These are phyloP conservation scores for Nephrotoma flavescens DNA, from an alignment of 2,888 invertebrate genomes.

Conservation along the genomic window DNA sequence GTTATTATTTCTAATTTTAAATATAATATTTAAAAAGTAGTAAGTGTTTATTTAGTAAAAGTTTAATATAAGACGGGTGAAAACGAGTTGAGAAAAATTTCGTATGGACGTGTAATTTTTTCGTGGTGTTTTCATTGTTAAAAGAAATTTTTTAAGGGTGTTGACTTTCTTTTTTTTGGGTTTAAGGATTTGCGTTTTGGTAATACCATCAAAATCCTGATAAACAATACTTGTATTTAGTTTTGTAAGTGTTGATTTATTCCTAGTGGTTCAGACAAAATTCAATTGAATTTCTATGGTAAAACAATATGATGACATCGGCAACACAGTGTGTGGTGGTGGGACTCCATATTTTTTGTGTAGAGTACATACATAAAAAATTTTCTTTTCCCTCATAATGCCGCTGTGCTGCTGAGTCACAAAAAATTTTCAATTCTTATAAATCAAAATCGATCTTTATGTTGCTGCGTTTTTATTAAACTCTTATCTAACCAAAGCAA, in stretches of 20 bases:
- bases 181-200: background rate
- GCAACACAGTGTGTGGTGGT: constrained; percentile 2
- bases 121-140: constrained; percentile 4
- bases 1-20: constrained; percentile 2
- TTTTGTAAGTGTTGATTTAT: background rate
- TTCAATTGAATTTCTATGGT: background rate
- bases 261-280: background rate
- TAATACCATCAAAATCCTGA: background rate
- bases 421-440: background rate
- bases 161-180: background rate
- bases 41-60: background rate
- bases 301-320: background rate
- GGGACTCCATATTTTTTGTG: constrained; percentile 2
- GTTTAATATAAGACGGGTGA: background rate
- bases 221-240: background rate
- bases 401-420: constrained; percentile 2
- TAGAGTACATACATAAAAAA: background rate
- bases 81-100: background rate
- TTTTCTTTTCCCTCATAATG: background rate
- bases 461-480: background rate
- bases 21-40: background rate
- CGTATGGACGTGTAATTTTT: constrained; percentile 2
- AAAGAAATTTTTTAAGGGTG: constrained; percentile 3
- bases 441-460: background rate
- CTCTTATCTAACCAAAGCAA: background rate